A percentile compares a stretch with the other conserved stretches of the same genome.
phyloP scores from a whole-genome alignment of 1,140 invertebrate species.

The Drosophila obscura region DNA sequence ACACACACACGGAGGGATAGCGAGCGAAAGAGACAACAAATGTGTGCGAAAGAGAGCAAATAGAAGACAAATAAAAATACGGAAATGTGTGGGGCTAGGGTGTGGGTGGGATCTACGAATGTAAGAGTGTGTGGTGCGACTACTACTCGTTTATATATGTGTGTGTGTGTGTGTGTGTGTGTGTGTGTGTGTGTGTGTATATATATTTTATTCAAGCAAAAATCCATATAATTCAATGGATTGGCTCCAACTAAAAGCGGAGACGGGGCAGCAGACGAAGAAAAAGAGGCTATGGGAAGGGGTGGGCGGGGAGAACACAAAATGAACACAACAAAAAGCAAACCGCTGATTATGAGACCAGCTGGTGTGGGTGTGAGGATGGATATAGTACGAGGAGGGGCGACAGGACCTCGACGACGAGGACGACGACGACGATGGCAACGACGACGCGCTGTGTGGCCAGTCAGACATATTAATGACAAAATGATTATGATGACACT shows the following conservation, averaged over 20 bases:
- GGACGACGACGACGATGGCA: constrained; percentile 5
- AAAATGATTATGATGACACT: constrained; percentile 83
- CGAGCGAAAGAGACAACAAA: constrained; percentile 9
- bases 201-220: constrained; percentile 73
- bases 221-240: constrained; percentile 82
- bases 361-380: not conserved
- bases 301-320: constrained; percentile 45
- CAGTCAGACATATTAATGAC: constrained; percentile 82
- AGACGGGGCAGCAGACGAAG: not conserved
- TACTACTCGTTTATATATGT: constrained; percentile 12
- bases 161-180: too few species aligned
- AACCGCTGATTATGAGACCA: constrained; percentile 72
- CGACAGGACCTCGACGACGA: constrained; percentile 19
- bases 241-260: constrained; percentile 43
- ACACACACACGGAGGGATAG: constrained; percentile 15
- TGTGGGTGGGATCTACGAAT: constrained; percentile 18
- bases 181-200: not conserved
- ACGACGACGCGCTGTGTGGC: constrained; percentile 58
- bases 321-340: constrained; percentile 77
- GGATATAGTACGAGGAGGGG: not conserved
- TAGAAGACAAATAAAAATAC: constrained; percentile 62
- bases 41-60: constrained; percentile 24
- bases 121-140: not conserved
- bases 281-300: constrained; percentile 7
- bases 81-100: constrained; percentile 72